Base-by-base conservation (phyloP, 2,888 invertebrate species). In the Pristionchus japonicus region DNA sequence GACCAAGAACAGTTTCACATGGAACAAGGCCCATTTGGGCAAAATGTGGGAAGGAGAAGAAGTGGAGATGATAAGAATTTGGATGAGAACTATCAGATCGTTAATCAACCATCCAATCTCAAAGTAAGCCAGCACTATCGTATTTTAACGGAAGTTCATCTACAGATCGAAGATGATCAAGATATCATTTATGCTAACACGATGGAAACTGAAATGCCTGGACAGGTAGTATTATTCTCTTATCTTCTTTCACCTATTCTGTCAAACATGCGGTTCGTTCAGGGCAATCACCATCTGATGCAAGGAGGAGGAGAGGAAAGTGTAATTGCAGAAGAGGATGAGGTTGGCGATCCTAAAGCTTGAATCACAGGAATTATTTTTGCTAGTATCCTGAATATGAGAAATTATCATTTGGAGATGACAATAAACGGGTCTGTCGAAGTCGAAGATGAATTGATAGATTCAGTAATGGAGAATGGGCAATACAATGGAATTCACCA, bases 391-490 rank as follows among this genome's bases (percentile, higher is more conserved):
- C n/a, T n/a, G n/a, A n/a, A n/a, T n/a, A n/a, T n/a, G n/a, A n/a
- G n/a, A n/a, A n/a, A 86, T 34, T 40, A 34, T 52, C 43, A 89
- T 88, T 52, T 89, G 89, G 17, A 31, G 89, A 90, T 23, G 90
- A 88, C n/a, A n/a, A n/a, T n/a, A 88, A 89, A 87, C 49, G 64
- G 88, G 43, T 70, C 74, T 23, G 90, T 88, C 15, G 89, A 88
- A 43, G 88, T 89, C 6, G 89, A 88, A 3, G 89, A 88, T 1
- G 40, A 80, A 70, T 49, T 43, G 88, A 89, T 74, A 88, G 86
- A 34, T n/a, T 27, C 40, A 87, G 86, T 57, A 84, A 89, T 20
- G 83, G 80, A 84, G 11, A 57, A 80, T 31, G 27, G n/a, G n/a
- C n/a, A n/a, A n/a, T n/a, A n/a, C n/a, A n/a, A n/a, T n/a, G n/a